A percentile compares a stretch with the other conserved stretches of the same genome.
Evolutionary conservation across 2,797 vertebrate species (phyloP).

Genomic region (Orientallactaga sibirica): DNA sequence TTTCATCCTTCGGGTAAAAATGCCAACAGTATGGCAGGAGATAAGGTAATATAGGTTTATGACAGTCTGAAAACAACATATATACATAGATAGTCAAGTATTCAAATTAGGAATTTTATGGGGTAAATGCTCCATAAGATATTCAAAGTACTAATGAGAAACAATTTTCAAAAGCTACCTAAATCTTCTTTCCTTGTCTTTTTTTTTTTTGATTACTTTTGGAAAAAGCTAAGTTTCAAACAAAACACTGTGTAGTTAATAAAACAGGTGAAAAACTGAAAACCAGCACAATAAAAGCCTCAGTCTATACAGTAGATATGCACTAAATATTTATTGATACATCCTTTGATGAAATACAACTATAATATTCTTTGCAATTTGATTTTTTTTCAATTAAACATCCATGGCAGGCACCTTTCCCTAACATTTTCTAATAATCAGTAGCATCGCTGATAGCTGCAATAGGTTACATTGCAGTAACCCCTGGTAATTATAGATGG

Average conservation of each 20-base stretch:
- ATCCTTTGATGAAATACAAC: background rate
- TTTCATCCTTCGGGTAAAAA: background rate
- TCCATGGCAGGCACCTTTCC: background rate
- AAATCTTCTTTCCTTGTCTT: background rate
- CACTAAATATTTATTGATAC: background rate
- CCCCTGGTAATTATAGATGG: background rate
- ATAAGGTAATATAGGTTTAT: background rate
- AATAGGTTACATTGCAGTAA: background rate
- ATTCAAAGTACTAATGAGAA: constrained; percentile 38
- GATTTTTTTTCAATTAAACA: background rate
- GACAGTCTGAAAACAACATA: no score
- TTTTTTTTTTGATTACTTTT: constrained; percentile 2
- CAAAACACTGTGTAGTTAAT: background rate
- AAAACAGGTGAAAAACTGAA: background rate
- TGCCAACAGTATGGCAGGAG: background rate
- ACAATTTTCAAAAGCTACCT: background rate
- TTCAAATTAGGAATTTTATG: constrained; percentile 18
- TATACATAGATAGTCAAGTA: background rate
- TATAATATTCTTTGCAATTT: background rate
- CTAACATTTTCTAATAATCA: background rate
- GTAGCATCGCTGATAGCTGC: background rate
- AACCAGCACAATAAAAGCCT: background rate
- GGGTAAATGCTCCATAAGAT: background rate
- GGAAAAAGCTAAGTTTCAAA: constrained; percentile 23
- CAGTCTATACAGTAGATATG: no score